Base-by-base conservation (phyloP, 1,140 invertebrate species). In the Proctacanthus coquilletti region DNA sequence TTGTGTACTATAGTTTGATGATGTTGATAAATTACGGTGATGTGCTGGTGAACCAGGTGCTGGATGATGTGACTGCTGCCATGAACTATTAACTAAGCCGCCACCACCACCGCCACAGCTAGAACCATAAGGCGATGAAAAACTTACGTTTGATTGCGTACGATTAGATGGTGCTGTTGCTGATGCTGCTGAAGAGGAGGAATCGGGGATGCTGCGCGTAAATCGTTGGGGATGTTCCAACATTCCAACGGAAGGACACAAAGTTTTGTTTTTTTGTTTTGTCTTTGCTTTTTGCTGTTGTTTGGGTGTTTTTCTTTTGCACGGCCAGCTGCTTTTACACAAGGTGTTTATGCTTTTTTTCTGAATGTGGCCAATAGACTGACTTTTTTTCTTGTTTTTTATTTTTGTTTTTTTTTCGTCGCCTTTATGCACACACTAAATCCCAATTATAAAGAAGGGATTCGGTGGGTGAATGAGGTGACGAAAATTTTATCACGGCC, bases 211-310 rank as follows among this genome's bases (percentile, higher is more conserved):
- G 48, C 53, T 58, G 42, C 55, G 55, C 44, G 52, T 47, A 30
- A 58, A 58, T 48, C 53, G 48, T 50, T 58, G 55, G 50, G 55
- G 55, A 48, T 58, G 55, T 56, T 58, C 55, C 55, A 58, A 58
- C 55, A 58, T 58, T 58, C 55, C 55, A 49, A 38, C 34, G 11
- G 21, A n/a, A 35, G 34, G 18, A 35, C n/a, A n/a, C n/a, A n/a
- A n/a, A n/a, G n/a, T n/a, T 27, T 8, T 27, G 8, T 13, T 27
- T 27, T 27, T 27, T 27, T 27, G 23, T 27, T n/a, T n/a, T n/a
- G n/a, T n/a, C n/a, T n/a, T n/a, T n/a, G n/a, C n/a, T n/a, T n/a
- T n/a, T n/a, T n/a, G n/a, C n/a, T n/a, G n/a, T n/a, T n/a, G n/a
- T n/a, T n/a, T n/a, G n/a, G n/a, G n/a, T n/a, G n/a, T n/a, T n/a